Percentiles rank a stretch among this genome's conserved stretches.
Evolutionary conservation across 2,797 vertebrate species (phyloP).

Genomic region (Propithecus perrieri): DNA sequence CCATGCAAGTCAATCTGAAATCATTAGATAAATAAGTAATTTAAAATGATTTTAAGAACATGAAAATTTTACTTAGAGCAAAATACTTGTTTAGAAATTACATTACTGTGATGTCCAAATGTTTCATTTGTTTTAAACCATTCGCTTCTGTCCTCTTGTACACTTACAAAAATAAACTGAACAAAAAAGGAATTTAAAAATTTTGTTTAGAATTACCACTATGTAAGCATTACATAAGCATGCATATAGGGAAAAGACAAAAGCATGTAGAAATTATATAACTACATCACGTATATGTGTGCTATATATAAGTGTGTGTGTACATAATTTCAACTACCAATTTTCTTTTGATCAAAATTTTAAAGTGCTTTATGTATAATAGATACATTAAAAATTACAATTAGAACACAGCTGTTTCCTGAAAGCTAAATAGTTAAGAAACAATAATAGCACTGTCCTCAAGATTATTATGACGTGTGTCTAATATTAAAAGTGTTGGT

Average conservation of each 20-base stretch:
- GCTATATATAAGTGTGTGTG: background rate
- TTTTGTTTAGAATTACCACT: conserved; percentile 9
- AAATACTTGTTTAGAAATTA: background rate
- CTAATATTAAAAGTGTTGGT: background rate
- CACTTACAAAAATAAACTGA: conserved; percentile 21
- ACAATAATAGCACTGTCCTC: background rate
- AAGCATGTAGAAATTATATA: conserved; percentile 9
- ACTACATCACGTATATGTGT: background rate
- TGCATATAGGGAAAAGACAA: background rate
- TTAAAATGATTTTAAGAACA: conserved; percentile 18
- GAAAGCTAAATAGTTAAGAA: background rate
- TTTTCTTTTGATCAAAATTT: conserved; percentile 39
- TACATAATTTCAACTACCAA: background rate
- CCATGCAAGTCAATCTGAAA: background rate
- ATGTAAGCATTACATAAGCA: background rate
- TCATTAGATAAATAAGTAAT: background rate
- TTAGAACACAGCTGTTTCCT: background rate
- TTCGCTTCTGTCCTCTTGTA: background rate
- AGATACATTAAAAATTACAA: background rate
- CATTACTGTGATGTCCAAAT: background rate
- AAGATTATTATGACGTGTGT: background rate
- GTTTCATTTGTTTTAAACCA: conserved; percentile 26
- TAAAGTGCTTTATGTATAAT: background rate
- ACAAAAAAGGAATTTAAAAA: background rate
- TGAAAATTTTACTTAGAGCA: background rate